phyloP scores from a whole-genome alignment of 2,888 invertebrate species.

The Schrankia costaestrigalis region DNA sequence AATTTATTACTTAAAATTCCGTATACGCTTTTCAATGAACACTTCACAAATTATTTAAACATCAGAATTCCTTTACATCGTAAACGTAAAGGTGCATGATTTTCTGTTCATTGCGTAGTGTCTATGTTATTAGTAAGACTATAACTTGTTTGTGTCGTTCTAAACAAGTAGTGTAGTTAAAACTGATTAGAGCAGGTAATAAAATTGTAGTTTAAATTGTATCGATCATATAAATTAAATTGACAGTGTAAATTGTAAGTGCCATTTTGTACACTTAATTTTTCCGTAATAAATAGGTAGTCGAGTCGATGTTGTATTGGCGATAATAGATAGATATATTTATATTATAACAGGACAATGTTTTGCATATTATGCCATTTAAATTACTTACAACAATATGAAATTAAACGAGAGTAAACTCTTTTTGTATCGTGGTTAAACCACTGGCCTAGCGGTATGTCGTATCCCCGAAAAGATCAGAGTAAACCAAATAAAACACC shows the following conservation, averaged over 20 bases:
- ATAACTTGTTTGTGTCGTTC: conserved; percentile 65
- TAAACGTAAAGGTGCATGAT: conserved; percentile 30
- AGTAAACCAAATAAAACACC: no score
- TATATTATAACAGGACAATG: no score
- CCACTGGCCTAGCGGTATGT: no score
- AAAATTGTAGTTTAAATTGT: conserved; percentile 26
- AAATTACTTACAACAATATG: no score
- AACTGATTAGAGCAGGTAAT: conserved; percentile 30
- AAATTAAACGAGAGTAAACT: no score
- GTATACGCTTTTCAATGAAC: conserved; percentile 5
- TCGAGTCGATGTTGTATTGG: conserved; percentile 31
- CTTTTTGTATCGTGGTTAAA: no score
- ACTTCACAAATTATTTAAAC: neutral
- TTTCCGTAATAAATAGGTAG: conserved; percentile 35
- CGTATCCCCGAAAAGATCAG: no score
- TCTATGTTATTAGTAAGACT: conserved; percentile 42
- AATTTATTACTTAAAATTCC: neutral
- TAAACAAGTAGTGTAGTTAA: conserved; percentile 64
- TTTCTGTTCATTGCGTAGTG: conserved; percentile 42
- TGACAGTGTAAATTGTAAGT: conserved; percentile 60
- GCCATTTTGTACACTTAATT: conserved; percentile 56
- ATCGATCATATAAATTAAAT: conserved; percentile 33
- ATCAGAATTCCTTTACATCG: conserved; percentile 4
- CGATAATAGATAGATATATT: no score
- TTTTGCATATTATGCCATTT: no score